phyloP scores from a whole-genome alignment of 2,888 invertebrate genomes.

The Halocaridina rubra region DNA sequence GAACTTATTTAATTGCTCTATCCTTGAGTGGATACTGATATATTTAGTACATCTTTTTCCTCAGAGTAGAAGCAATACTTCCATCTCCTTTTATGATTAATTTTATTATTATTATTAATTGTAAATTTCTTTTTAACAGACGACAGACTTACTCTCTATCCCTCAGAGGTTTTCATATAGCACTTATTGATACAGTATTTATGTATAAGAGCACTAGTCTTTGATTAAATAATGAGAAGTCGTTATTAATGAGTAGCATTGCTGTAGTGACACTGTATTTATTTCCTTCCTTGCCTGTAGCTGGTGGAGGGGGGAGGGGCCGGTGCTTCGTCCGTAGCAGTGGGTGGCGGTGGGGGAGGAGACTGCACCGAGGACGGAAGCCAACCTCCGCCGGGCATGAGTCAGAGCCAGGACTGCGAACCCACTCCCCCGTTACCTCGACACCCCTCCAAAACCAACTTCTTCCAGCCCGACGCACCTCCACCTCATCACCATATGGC shows the following conservation, averaged over 20 bases:
- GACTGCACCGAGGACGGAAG: conserved; percentile 40
- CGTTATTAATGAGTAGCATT: neutral
- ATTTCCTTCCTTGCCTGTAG: conserved; percentile 49
- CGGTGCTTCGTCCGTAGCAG: conserved; percentile 41
- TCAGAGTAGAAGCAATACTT: too few species aligned
- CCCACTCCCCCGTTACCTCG: conserved; percentile 78
- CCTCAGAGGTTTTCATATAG: too few species aligned
- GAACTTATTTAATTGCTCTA: too few species aligned
- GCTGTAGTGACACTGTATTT: neutral
- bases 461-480: conserved; percentile 72
- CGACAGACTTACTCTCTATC: too few species aligned
- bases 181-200: too few species aligned
- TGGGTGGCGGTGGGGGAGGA: conserved; percentile 19
- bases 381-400: conserved; percentile 57
- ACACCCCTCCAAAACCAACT: conserved; percentile 86
- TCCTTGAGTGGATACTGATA: too few species aligned
- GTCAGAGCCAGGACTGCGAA: conserved; percentile 90
- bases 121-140: too few species aligned
- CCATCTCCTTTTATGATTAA: too few species aligned
- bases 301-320: conserved; percentile 55
- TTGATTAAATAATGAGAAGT: too few species aligned
- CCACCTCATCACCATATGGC: conserved; percentile 45
- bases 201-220: too few species aligned
- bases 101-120: too few species aligned
- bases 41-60: too few species aligned